These are phyloP conservation scores for Porites divaricata DNA, from an alignment of 92 coral and sea anemone genomes.

Conservation along the genomic window DNA sequence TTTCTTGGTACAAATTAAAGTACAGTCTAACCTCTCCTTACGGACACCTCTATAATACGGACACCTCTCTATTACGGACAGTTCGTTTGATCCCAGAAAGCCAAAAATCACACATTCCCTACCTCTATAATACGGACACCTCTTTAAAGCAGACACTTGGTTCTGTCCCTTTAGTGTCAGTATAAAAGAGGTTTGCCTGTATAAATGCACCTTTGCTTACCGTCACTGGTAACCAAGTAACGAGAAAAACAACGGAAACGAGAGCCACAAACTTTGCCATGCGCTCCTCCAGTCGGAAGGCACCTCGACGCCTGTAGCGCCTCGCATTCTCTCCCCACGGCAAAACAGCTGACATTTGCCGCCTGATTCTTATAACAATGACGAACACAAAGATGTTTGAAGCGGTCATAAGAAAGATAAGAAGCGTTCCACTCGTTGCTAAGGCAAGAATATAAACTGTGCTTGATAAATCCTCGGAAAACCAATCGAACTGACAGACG, in stretches of 20 bases:
- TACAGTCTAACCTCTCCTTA: too few species aligned
- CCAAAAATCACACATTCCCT: too few species aligned
- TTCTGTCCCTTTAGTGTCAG: too few species aligned
- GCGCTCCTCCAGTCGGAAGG: slow-evolving; percentile 64
- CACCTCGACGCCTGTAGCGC: slow-evolving; percentile 24
- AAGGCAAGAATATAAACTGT: slow-evolving; percentile 30
- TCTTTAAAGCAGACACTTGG: too few species aligned
- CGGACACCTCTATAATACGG: too few species aligned
- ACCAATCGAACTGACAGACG: slow-evolving; percentile 63
- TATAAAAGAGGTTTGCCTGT: too few species aligned
- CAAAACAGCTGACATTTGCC: slow-evolving; percentile 36
- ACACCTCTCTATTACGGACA: too few species aligned
- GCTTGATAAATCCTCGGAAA: slow-evolving; percentile 12
- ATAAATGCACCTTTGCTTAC: slow-evolving; percentile 18
- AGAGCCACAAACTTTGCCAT: slow-evolving; percentile 79
- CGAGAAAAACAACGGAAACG: slow-evolving; percentile 58
- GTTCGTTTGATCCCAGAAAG: too few species aligned
- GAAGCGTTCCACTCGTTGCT: slow-evolving; percentile 25
- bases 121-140: too few species aligned
- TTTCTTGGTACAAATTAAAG: too few species aligned
- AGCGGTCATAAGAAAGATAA: slow-evolving; percentile 38
- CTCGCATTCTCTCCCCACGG: slow-evolving; percentile 41
- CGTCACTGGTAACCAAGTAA: slow-evolving; percentile 78
- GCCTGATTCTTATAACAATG: slow-evolving; percentile 50
- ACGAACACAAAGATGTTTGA: slow-evolving; percentile 56